Evolutionary conservation across 2,113 vertebrate genomes (phyloP).

Genomic region (Mormyrus lacerda): DNA sequence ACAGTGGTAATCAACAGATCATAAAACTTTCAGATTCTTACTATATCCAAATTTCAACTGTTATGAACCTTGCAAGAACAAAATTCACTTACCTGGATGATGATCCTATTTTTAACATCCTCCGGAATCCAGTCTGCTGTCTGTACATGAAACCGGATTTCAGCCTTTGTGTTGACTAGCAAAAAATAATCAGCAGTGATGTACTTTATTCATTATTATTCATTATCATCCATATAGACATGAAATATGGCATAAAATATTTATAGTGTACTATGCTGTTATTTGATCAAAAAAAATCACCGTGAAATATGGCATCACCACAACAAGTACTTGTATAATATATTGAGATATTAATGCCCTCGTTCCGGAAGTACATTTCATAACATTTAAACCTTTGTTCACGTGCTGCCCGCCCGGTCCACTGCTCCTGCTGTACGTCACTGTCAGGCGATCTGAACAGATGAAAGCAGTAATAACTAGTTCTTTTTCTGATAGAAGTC

Average conservation of each 20-base stretch:
- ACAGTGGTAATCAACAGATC: background rate
- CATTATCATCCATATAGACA: background rate
- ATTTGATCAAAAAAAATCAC: background rate
- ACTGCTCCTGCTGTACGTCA: constrained; percentile 81
- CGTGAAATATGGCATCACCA: background rate
- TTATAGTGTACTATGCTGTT: background rate
- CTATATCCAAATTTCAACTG: background rate
- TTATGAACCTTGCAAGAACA: background rate
- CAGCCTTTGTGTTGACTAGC: constrained; percentile 85
- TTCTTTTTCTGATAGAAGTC: background rate
- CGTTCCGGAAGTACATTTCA: background rate
- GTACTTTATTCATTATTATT: background rate
- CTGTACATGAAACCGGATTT: constrained; percentile 80
- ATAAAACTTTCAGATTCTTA: background rate
- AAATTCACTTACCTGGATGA: constrained; percentile 57
- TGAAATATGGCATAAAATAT: background rate
- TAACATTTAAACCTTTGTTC: constrained; percentile 76
- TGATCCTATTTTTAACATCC: constrained; percentile 66
- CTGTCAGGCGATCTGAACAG: constrained; percentile 67
- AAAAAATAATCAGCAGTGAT: constrained; percentile 1
- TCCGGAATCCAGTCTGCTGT: constrained; percentile 88
- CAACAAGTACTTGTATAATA: background rate
- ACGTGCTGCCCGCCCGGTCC: constrained; percentile 90
- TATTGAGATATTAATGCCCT: background rate
- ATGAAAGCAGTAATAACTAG: background rate